Conservation (phyloP, 1,140 invertebrate genomes). For the Drosophila tristis region DNA sequence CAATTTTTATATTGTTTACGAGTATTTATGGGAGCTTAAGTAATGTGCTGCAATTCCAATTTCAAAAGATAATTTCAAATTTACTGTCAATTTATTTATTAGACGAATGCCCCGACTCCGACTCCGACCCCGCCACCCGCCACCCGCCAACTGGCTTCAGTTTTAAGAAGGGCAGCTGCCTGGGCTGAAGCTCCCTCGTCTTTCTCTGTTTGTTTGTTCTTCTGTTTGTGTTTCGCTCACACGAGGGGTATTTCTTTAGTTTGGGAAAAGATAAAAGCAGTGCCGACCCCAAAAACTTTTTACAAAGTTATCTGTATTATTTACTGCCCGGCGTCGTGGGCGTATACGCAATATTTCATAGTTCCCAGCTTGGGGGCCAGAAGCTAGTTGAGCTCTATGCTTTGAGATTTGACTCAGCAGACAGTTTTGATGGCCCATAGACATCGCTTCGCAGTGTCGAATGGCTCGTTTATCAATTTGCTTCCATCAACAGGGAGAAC, state of each 20-base stretch:
- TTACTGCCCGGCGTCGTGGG: slow-evolving; percentile 61
- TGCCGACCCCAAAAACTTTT: slow-evolving; percentile 58
- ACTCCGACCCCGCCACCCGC: background rate
- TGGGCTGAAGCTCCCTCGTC: slow-evolving; percentile 47
- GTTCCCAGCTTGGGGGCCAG: slow-evolving; percentile 33
- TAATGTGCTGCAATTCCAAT: slow-evolving; percentile 72
- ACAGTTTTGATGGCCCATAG: slow-evolving; percentile 30
- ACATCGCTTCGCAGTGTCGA: slow-evolving; percentile 29
- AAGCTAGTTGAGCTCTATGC: slow-evolving; percentile 36
- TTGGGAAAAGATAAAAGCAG: slow-evolving; percentile 68
- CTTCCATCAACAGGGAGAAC: slow-evolving; percentile 1
- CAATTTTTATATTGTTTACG: slow-evolving; percentile 76
- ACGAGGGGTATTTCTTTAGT: slow-evolving; percentile 31
- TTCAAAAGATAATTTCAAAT: slow-evolving; percentile 75
- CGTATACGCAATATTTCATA: slow-evolving; percentile 79
- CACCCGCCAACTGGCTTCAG: slow-evolving; percentile 1
- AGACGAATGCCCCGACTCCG: slow-evolving; percentile 34
- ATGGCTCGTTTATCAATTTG: slow-evolving; percentile 34
- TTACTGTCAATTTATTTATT: slow-evolving; percentile 76
- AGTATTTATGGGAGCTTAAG: slow-evolving; percentile 77
- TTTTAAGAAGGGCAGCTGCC: slow-evolving; percentile 25
- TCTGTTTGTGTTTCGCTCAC: slow-evolving; percentile 41
- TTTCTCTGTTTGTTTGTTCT: slow-evolving; percentile 45
- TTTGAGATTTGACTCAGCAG: slow-evolving; percentile 32
- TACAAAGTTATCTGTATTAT: slow-evolving; percentile 58